phyloP scores from a whole-genome alignment of 2,888 invertebrate species.

The Caenorhabditis panamensis region DNA sequence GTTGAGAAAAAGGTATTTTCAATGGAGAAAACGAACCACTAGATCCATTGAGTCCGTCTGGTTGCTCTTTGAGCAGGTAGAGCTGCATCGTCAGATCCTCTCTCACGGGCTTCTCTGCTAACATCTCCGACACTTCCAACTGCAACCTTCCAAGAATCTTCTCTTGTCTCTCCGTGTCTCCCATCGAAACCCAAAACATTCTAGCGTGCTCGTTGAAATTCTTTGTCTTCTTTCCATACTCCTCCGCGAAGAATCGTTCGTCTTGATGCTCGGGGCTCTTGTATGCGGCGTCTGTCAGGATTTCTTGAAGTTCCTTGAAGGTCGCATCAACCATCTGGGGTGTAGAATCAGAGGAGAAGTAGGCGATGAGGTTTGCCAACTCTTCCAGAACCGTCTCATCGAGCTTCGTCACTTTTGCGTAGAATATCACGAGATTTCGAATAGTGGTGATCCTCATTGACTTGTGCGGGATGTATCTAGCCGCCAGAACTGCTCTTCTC shows the following conservation, averaged over 20 bases:
- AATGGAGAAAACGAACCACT: conserved; percentile 1
- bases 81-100: conserved; percentile 12
- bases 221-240: background rate
- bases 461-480: conserved; percentile 52
- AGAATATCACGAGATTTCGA: conserved; percentile 34
- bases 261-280: background rate
- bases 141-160: conserved; percentile 17
- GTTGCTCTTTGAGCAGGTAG: conserved; percentile 25
- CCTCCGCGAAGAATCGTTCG: background rate
- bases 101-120: conserved; percentile 15
- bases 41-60: background rate
- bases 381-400: conserved; percentile 24
- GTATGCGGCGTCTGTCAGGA: background rate
- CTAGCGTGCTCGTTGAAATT: conserved; percentile 16
- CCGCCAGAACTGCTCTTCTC: conserved; percentile 31
- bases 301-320: conserved; percentile 16
- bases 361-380: conserved; percentile 28
- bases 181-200: conserved; percentile 50
- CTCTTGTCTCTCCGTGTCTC: conserved; percentile 2
- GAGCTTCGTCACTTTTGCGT: conserved; percentile 26
- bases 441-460: conserved; percentile 47
- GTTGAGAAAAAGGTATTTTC: too few relatives aligned
- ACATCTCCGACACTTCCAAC: conserved; percentile 26
- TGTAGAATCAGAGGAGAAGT: conserved; percentile 31
- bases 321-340: background rate